Percentiles rank a stretch among this genome's conserved stretches.
Evolutionary conservation across 1,140 invertebrate genomes (phyloP).

Genomic region (Listronotus oregonensis): DNA sequence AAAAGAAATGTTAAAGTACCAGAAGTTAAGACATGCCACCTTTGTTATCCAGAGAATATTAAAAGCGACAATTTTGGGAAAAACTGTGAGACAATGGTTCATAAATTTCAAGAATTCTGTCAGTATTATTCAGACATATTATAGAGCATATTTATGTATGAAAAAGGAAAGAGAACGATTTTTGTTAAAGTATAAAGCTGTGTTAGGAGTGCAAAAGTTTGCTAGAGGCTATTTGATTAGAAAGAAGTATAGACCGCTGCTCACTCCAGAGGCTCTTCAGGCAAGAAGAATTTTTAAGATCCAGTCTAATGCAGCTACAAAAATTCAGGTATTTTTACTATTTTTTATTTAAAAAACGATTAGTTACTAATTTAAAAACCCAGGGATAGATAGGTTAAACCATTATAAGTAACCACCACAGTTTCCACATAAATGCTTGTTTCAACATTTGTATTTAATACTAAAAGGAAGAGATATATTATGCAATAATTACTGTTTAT

Average conservation of each 20-base stretch:
- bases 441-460: slow-evolving; percentile 6
- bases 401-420: not conserved
- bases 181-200: slow-evolving; percentile 44
- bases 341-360: slow-evolving; percentile 9
- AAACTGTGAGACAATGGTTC: slow-evolving; percentile 46
- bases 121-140: slow-evolving; percentile 46
- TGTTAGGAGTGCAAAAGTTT: slow-evolving; percentile 49
- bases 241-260: slow-evolving; percentile 42
- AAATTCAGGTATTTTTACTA: slow-evolving; percentile 63
- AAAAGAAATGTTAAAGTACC: slow-evolving; percentile 50
- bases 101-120: slow-evolving; percentile 40
- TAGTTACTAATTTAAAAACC: not conserved
- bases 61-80: slow-evolving; percentile 27
- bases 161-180: slow-evolving; percentile 44
- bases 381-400: not conserved
- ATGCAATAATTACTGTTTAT: not conserved
- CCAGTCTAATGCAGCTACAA: slow-evolving; percentile 59
- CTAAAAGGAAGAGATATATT: too few species aligned
- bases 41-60: slow-evolving; percentile 50
- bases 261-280: slow-evolving; percentile 57
- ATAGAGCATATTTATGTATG: slow-evolving; percentile 41
- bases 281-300: slow-evolving; percentile 54
- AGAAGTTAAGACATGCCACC: slow-evolving; percentile 44
- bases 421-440: too few species aligned
- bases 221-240: slow-evolving; percentile 61